Percentiles rank a stretch among this genome's conserved stretches.
These are phyloP conservation scores for Jordanella pulchra DNA, from an alignment of 2,797 vertebrate species.

Conservation along the genomic window DNA sequence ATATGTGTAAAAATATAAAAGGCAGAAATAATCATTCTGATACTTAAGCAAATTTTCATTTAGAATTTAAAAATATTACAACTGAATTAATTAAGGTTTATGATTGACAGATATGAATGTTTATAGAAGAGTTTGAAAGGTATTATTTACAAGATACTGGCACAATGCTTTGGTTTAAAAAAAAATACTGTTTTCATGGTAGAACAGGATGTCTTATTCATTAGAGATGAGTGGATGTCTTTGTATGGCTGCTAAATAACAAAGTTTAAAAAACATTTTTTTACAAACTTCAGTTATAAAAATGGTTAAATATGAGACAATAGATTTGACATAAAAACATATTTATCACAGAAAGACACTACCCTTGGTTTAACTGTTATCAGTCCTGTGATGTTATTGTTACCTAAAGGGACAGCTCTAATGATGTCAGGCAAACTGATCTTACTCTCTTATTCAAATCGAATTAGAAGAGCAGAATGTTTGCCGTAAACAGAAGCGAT, in stretches of 20 bases:
- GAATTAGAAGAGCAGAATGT: slow-evolving; percentile 15
- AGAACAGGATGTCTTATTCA: neutral
- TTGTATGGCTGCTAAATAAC: neutral
- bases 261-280: neutral
- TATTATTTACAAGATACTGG: neutral
- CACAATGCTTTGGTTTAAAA: neutral
- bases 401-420: neutral
- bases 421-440: slow-evolving; percentile 9
- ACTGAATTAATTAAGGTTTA: no score
- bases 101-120: no score
- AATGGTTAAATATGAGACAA: neutral
- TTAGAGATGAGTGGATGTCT: neutral
- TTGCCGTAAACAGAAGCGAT: neutral
- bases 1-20: no score
- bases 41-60: no score
- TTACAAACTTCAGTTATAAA: neutral
- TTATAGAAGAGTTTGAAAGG: no score
- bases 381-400: neutral
- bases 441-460: neutral
- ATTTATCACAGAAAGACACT: neutral
- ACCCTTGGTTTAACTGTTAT: neutral
- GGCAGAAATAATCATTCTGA: no score
- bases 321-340: neutral
- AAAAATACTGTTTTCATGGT: neutral
- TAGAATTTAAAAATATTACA: no score